Evolutionary conservation across 2,888 invertebrate genomes (phyloP).

Genomic region (Anorthoa munda): DNA sequence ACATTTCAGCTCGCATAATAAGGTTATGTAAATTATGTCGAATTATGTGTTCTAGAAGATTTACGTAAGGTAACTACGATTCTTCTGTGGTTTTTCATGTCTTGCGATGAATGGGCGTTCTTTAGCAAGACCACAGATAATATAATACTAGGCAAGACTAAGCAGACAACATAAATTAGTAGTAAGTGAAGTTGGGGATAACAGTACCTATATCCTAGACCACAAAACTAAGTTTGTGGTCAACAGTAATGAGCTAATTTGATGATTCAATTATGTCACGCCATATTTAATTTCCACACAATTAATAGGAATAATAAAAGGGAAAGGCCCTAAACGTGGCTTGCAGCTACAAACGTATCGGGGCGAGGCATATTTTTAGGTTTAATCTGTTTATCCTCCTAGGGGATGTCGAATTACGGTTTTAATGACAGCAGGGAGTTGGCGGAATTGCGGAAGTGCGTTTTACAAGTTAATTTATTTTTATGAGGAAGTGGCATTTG

Average conservation of each 20-base stretch:
- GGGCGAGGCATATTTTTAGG: neutral
- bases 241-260: conserved; percentile 19
- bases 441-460: conserved; percentile 48
- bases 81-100: conserved; percentile 20
- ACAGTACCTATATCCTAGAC: neutral
- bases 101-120: conserved; percentile 3
- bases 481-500: conserved; percentile 48
- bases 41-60: conserved; percentile 39
- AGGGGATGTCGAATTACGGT: conserved; percentile 23
- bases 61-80: conserved; percentile 4
- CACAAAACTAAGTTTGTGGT: conserved; percentile 40
- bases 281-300: conserved; percentile 7
- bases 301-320: neutral
- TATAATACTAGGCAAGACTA: too few relatives aligned
- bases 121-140: too few relatives aligned
- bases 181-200: conserved; percentile 37
- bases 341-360: neutral
- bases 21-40: conserved; percentile 61
- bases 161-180: conserved; percentile 2
- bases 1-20: conserved; percentile 40
- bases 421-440: conserved; percentile 20
- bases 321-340: conserved; percentile 16
- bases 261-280: conserved; percentile 31
- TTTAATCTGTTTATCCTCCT: conserved; percentile 26
- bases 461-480: conserved; percentile 43